A percentile compares a stretch with the other conserved stretches of the same genome.
Evolutionary conservation across 1,140 invertebrate genomes (phyloP).

Genomic region (Brachionus asplanchnoidis): DNA sequence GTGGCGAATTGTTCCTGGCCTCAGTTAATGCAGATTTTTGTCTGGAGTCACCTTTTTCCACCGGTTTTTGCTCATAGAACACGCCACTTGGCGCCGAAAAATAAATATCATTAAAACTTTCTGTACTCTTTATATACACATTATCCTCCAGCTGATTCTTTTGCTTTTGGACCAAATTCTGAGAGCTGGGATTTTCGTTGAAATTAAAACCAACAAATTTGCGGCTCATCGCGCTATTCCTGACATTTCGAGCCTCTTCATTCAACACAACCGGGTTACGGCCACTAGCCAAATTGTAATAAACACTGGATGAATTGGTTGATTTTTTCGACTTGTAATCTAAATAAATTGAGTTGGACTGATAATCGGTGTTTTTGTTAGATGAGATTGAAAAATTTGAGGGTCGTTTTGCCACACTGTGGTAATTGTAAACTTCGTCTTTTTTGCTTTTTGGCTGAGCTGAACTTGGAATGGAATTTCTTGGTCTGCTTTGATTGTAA

Average conservation of each 20-base stretch:
- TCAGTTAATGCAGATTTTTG: background rate
- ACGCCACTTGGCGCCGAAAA: slow-evolving; percentile 7
- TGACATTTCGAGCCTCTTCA: background rate
- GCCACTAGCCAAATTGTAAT: slow-evolving; percentile 22
- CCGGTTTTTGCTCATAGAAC: slow-evolving; percentile 5
- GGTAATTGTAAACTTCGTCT: background rate
- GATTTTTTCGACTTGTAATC: background rate
- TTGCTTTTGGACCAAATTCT: background rate
- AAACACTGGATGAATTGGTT: slow-evolving; percentile 1
- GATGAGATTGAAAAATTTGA: background rate
- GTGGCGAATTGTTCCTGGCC: background rate
- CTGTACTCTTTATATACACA: background rate
- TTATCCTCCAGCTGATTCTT: background rate
- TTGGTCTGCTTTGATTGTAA: background rate
- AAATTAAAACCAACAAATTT: slow-evolving; percentile 24
- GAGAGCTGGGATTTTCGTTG: background rate
- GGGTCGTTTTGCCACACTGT: background rate
- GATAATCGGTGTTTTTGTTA: background rate
- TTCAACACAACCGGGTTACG: no score
- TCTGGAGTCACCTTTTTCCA: background rate
- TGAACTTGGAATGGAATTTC: background rate
- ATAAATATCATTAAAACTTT: slow-evolving; percentile 10
- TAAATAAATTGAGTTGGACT: slow-evolving; percentile 14
- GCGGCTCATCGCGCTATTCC: background rate
- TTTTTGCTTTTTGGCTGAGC: background rate